Evolutionary conservation across 2,797 vertebrate species (phyloP), one percentile per base, ranked within the genome.

Genomic region (Poecilia wingei): DNA sequence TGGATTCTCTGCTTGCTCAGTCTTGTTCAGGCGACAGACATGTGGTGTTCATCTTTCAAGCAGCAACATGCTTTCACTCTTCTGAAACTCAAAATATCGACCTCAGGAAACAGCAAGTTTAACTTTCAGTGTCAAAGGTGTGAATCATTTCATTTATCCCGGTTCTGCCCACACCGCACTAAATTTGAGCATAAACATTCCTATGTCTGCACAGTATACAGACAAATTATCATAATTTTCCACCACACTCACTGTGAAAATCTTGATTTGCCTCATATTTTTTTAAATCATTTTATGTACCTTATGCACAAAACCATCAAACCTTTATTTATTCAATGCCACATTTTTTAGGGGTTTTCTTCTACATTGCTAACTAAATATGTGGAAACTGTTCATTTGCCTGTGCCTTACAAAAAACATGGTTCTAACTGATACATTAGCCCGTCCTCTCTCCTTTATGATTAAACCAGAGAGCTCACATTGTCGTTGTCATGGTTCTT

Each of bases 51-150:
- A 4, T 10, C 43, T 51, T 46, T 57, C 18, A 41, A 3, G 66
- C 45, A 20, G 22, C 4, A 7, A 45, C 45, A 49, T 39, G 64
- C 36, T 72, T 36, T 72, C 14, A 53, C 70, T 76, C 16, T 43
- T 80, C 71, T 84, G 80, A 81, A 82, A 14, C 0, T 47, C 66
- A 18, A 8, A 45, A 45, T 55, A 31, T 75, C 74, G 12, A 68
- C 46, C 31, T 41, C 1, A 51, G 91, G 92, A 93, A 93, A 92
- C 59, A 43, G 22, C 86, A 80, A 89, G 73, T 66, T 81, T 33
- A 86, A 28, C 28, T 72, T 25, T 78, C 6, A 72, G 6, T 47
- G 51, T 12, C 16, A 73, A 33, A 77, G 8, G 39, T 79, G 68
- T 43, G 3, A 68, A 75, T 77, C 5, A 47, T 41, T 81, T 53